A percentile compares a stretch with the other conserved stretches of the same genome.
phyloP scores from a whole-genome alignment of 2,113 vertebrate genomes.

The Procapra przewalskii region DNA sequence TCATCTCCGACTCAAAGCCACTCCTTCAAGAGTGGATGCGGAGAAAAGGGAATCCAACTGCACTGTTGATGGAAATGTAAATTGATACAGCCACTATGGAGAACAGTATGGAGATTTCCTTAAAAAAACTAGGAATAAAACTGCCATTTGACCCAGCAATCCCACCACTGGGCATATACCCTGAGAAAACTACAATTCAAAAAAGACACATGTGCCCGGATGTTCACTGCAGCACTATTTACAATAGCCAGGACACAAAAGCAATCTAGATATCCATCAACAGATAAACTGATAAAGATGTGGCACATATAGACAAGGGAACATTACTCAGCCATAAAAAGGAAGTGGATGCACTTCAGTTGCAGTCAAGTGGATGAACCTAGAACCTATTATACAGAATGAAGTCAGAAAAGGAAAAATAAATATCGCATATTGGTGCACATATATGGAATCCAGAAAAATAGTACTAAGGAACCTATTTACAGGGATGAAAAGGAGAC shows the following conservation, averaged over 20 bases:
- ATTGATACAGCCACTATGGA: neutral
- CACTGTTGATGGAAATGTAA: neutral
- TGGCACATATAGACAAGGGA: neutral
- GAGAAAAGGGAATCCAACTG: neutral
- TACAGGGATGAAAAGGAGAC: neutral
- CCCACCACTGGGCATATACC: neutral
- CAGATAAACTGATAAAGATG: neutral
- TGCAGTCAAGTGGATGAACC: neutral
- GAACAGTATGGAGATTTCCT: neutral
- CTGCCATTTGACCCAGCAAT: neutral
- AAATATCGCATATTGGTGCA: neutral
- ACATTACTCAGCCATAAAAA: neutral
- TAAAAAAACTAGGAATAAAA: neutral
- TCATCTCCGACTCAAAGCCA: neutral
- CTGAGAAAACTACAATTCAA: neutral
- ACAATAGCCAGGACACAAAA: neutral
- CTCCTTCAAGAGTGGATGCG: neutral
- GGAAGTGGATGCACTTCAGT: neutral
- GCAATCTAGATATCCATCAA: neutral
- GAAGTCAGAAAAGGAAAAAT: neutral
- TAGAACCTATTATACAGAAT: neutral
- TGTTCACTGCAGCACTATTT: neutral
- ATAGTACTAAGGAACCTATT: neutral
- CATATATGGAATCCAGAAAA: neutral
- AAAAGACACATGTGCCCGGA: neutral